These are phyloP conservation scores for Drosophila ficusphila DNA, from an alignment of 1,140 invertebrate species.

Conservation along the genomic window DNA sequence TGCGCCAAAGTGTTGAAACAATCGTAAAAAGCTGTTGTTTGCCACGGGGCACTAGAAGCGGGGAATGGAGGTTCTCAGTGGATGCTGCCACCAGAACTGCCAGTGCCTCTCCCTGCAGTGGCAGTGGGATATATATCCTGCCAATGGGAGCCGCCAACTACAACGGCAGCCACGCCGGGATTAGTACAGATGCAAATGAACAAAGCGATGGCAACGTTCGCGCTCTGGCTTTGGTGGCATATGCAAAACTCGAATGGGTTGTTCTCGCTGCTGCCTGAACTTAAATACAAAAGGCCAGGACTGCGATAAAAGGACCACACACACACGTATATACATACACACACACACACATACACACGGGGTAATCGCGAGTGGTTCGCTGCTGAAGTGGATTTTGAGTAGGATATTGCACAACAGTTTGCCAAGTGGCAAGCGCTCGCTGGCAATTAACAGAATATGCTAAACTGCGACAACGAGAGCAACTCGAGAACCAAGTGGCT, in stretches of 20 bases:
- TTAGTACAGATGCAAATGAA: constrained; percentile 78
- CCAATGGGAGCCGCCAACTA: constrained; percentile 28
- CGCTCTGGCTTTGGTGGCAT: constrained; percentile 55
- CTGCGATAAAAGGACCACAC: constrained; percentile 50
- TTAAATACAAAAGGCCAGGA: constrained; percentile 66
- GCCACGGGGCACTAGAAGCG: constrained; percentile 28
- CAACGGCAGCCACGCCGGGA: constrained; percentile 31
- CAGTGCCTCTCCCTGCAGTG: constrained; percentile 2
- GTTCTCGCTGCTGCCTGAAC: constrained; percentile 47
- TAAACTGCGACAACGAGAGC: constrained; percentile 53
- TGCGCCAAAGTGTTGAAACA: constrained; percentile 80
- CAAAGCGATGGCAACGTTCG: constrained; percentile 46
- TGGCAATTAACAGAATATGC: constrained; percentile 64
- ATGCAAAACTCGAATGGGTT: constrained; percentile 60
- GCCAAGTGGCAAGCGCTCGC: constrained; percentile 57
- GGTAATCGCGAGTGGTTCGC: constrained; percentile 58
- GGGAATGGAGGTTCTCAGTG: too few relatives aligned
- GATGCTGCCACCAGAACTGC: too few relatives aligned
- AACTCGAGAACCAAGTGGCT: neutral
- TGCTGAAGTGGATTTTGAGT: constrained; percentile 61
- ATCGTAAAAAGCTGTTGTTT: constrained; percentile 75
- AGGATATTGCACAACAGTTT: constrained; percentile 58
- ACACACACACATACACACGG: constrained; percentile 33
- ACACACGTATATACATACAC: constrained; percentile 34
- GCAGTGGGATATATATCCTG: constrained; percentile 25